A percentile compares a stretch with the other conserved stretches of the same genome.
Conservation (phyloP, 2,113 vertebrate genomes). For the Ancistrus triradiatus region DNA sequence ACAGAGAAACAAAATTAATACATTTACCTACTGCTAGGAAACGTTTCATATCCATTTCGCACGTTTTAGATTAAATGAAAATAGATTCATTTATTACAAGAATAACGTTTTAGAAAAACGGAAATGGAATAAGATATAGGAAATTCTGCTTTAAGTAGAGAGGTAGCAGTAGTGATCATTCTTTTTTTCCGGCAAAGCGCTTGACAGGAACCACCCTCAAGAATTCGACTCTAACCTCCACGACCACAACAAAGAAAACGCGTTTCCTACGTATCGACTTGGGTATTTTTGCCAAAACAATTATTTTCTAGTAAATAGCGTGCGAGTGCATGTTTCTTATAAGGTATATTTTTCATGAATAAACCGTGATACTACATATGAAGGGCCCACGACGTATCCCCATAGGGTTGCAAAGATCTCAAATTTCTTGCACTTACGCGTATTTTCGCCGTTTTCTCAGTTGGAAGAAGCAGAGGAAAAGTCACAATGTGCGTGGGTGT, state of each 20-base stretch:
- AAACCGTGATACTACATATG: not conserved
- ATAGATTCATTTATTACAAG: too few relatives aligned
- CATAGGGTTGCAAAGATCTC: not conserved
- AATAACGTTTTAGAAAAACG: slow-evolving; percentile 41
- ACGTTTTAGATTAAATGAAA: too few relatives aligned
- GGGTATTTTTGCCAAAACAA: slow-evolving; percentile 32
- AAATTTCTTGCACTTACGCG: not conserved
- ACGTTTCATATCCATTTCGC: too few relatives aligned
- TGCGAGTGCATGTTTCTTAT: too few relatives aligned
- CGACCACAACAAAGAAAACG: slow-evolving; percentile 59
- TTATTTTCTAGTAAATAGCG: not conserved
- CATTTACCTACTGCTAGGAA: too few relatives aligned
- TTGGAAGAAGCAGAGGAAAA: slow-evolving; percentile 28
- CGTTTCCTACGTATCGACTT: slow-evolving; percentile 32
- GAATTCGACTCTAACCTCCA: slow-evolving; percentile 66
- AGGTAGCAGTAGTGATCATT: slow-evolving; percentile 82
- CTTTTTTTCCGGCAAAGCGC: slow-evolving; percentile 77
- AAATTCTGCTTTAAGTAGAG: slow-evolving; percentile 61
- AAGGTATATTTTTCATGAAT: too few relatives aligned
- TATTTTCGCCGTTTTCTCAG: slow-evolving; percentile 13
- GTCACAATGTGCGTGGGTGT: slow-evolving; percentile 76
- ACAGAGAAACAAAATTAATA: too few relatives aligned
- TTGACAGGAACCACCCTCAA: slow-evolving; percentile 81
- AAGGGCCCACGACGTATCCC: not conserved
- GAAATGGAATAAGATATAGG: slow-evolving; percentile 47